phyloP scores from a whole-genome alignment of 2,888 invertebrate genomes.

The Luperina nickerlii region DNA sequence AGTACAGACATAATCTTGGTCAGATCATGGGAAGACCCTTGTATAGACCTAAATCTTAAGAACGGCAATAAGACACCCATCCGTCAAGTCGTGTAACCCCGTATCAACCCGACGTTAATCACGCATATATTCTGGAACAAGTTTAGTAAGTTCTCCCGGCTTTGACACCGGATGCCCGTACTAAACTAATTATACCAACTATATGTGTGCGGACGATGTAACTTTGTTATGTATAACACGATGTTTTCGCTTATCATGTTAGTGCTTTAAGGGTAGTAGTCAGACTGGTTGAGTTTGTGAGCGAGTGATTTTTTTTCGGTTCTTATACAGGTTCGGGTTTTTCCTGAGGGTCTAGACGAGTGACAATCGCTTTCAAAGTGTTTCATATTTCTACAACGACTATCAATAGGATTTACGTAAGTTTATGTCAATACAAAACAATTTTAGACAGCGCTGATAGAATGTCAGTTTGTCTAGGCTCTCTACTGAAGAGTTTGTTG shows the following conservation, averaged over 20 bases:
- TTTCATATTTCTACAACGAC: background rate
- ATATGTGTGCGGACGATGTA: slow-evolving; percentile 20
- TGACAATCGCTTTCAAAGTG: background rate
- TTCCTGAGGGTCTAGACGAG: background rate
- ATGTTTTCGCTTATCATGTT: slow-evolving; percentile 37
- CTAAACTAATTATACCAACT: slow-evolving; percentile 64
- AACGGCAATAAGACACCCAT: background rate
- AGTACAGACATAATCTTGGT: background rate
- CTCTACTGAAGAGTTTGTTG: too few species aligned
- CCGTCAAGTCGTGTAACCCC: slow-evolving; percentile 6
- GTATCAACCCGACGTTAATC: slow-evolving; percentile 25
- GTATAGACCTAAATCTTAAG: background rate
- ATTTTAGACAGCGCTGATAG: too few species aligned
- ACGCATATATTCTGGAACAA: slow-evolving; percentile 43
- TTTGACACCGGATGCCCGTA: slow-evolving; percentile 67
- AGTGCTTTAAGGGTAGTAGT: background rate
- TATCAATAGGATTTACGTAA: too few species aligned
- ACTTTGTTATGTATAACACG: slow-evolving; percentile 41
- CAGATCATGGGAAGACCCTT: background rate
- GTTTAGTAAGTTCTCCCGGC: slow-evolving; percentile 58
- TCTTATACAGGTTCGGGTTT: too few species aligned
- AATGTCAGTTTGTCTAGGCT: too few species aligned
- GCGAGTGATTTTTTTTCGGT: background rate
- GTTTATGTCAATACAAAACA: too few species aligned
- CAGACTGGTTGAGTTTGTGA: background rate